Evolutionary conservation across 2,113 vertebrate species (phyloP).

Genomic region (Onychostoma macrolepis): DNA sequence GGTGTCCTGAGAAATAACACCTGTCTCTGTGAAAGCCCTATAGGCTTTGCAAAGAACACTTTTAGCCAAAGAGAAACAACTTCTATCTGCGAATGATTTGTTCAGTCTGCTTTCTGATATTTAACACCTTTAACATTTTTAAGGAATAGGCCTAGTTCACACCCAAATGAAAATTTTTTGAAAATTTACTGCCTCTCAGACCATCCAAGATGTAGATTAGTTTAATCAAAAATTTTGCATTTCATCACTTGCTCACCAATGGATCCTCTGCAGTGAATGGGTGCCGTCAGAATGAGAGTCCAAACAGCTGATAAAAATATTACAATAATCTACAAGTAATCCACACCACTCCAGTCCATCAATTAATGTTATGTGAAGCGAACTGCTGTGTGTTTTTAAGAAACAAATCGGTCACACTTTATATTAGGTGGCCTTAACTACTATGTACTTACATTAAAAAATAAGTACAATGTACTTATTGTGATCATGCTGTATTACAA

Average conservation of each 20-base stretch:
- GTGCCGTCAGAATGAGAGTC: background rate
- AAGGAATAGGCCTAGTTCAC: background rate
- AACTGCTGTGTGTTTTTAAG: background rate
- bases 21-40: background rate
- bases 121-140: background rate
- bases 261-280: background rate
- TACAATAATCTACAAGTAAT: background rate
- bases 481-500: no score
- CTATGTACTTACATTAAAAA: no score
- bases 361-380: background rate
- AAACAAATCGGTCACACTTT: no score
- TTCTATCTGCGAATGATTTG: background rate
- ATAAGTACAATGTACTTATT: no score
- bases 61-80: background rate
- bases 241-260: background rate
- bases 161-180: background rate
- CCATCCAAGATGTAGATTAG: background rate
- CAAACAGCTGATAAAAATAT: background rate
- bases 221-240: background rate
- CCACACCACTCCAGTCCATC: background rate
- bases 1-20: background rate
- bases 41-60: background rate
- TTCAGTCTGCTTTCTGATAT: background rate
- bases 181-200: background rate
- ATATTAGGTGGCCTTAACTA: no score